Evolutionary conservation across 1,140 invertebrate species (phyloP), one percentile per base, ranked within the genome.

Genomic region (Anoplophora glabripennis): DNA sequence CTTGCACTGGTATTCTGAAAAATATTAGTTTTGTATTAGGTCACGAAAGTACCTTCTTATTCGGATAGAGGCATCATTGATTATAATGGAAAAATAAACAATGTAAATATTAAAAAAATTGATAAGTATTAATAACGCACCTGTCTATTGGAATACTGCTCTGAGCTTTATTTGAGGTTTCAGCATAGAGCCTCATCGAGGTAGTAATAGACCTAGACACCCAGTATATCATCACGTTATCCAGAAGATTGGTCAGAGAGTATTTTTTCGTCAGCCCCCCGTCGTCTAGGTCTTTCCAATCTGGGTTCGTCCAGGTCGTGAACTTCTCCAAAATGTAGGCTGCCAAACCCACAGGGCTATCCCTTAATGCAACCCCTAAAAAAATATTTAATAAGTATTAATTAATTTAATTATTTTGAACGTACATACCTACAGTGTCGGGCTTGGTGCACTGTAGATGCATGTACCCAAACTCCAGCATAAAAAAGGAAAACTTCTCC

Each of bases 181-280:
- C 90, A 0, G 86, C 77, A 66, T 93, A 94, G 7, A 92, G 74
- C 49, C 92, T 79, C 67, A 84, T 77, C 0, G 89, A 89, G 0
- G 89, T 87, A 0, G 88, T 89, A 1, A 93, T 89, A 0, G 84
- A 85, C 53, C 84, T 84, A 0, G 86, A 85, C 0, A 86, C 68
- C 86, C 90, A 96, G 73, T 95, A 96, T 28, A 94, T 74, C 89
- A 93, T 94, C 0, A 95, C 70, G 70, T 93, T 93, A 60, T 94
- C 93, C 1, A 96, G 76, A 5, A 95, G 73, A 64, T 93, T 88
- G 49, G 91, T 88, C 44, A 88, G 74, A 0, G 79, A 81, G 65
- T 77, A 89, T 51, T 80, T 80, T 48, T 81, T 77, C 0, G 80
- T 78, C 0, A 94, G 67, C 1, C 89, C 89, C 11, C 92, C 92